Percentiles rank a stretch among this genome's conserved stretches.
These are phyloP conservation scores for Drosophila seclusa DNA, from an alignment of 2,888 invertebrate species.

Conservation along the genomic window DNA sequence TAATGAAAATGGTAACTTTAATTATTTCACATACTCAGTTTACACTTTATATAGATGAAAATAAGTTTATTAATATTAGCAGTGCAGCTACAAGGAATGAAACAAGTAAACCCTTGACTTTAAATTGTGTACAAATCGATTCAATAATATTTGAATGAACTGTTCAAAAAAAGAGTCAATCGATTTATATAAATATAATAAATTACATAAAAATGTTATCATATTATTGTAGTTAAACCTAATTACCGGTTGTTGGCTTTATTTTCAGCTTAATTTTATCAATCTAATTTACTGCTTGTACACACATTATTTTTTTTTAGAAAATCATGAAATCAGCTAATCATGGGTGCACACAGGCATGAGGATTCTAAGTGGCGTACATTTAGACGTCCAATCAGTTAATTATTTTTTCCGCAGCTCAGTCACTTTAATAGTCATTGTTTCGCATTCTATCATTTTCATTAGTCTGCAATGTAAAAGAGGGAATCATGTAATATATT, in stretches of 20 bases:
- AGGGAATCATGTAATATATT: constrained; percentile 12
- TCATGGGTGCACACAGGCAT: constrained; percentile 53
- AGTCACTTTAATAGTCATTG: constrained; percentile 76
- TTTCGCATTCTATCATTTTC: constrained; percentile 77
- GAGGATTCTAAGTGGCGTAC: constrained; percentile 52
- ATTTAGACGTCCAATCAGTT: constrained; percentile 53
- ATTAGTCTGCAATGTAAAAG: constrained; percentile 68
- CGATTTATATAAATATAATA: constrained; percentile 79
- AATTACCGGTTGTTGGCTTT: constrained; percentile 68
- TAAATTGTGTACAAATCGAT: constrained; percentile 75
- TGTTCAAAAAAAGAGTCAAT: constrained; percentile 75
- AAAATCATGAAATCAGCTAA: constrained; percentile 64
- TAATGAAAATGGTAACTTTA: constrained; percentile 79
- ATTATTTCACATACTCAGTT: constrained; percentile 78
- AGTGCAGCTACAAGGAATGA: constrained; percentile 83
- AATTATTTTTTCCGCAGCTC: constrained; percentile 55
- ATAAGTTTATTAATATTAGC: constrained; percentile 78
- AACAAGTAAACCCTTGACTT: constrained; percentile 79
- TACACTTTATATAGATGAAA: constrained; percentile 79
- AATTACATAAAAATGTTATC: constrained; percentile 83
- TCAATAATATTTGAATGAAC: constrained; percentile 63
- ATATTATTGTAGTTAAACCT: constrained; percentile 68
- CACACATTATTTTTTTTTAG: constrained; percentile 62
- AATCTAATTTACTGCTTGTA: constrained; percentile 64
- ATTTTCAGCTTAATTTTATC: constrained; percentile 64